Evolutionary conservation across 2,888 invertebrate species (phyloP), one percentile per base, ranked within the genome.

Genomic region (Neoitamus cyanurus): DNA sequence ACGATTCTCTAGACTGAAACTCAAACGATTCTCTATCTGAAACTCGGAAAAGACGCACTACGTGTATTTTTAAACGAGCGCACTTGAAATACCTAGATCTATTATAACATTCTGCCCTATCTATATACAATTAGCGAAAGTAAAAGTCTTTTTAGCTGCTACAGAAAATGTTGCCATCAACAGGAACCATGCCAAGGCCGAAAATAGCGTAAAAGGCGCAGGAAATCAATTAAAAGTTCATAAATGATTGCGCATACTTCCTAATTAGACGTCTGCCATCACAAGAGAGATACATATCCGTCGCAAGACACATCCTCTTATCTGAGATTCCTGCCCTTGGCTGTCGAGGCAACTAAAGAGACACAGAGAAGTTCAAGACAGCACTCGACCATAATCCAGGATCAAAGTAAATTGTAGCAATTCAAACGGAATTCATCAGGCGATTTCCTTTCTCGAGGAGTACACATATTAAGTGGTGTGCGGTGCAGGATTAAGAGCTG

Each of bases 221-320:
- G 68, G 69, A 68, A 69, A 82, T 82, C 84, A 75, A 84, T 84
- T 84, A 84, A 84, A 69, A 58, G 36, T 73, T 73, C 58, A 84
- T 84, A 84, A 84, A 84, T 92, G 34, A 84, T 84, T 82, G 30
- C 25, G 68, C 58, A 77, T 48, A 83, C 25, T 84, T 72, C 36
- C 34, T 84, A 84, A 84, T 84, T 75, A 77, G 75, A 77, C 68
- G 30, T 68, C 58, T 68, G 25, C 82, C 15, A 31, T 25, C 69
- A 25, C 69, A 82, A 75, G 72, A 58, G 25, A 25, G 46, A 34
- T 46, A 46, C 31, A 25, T 48, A 48, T 48, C 48, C 20, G 20
- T 48, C 48, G 20, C 48, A 83, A 72, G 72, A 31, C 30, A 83
- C 46, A 46, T 83, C 83, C 48, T 48, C 73, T 83, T 83, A 83